Evolutionary conservation across 2,113 vertebrate species (phyloP).

Genomic region (Rhineura floridana): DNA sequence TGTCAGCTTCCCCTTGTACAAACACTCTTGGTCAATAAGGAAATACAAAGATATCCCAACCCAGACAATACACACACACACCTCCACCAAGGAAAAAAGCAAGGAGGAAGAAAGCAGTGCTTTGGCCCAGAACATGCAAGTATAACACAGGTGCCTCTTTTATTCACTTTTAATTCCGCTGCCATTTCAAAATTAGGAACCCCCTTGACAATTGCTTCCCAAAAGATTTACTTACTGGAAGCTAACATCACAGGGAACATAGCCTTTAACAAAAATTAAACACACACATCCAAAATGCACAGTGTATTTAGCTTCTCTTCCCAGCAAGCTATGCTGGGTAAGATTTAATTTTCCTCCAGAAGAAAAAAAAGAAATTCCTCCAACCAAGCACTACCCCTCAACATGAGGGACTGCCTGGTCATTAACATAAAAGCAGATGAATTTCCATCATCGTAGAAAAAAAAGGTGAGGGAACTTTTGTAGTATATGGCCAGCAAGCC

Average conservation of each 20-base stretch:
- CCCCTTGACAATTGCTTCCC: slow-evolving; percentile 26
- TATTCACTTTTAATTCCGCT: slow-evolving; percentile 61
- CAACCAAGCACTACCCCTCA: slow-evolving; percentile 66
- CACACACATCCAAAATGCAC: slow-evolving; percentile 22
- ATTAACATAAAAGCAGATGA: slow-evolving; percentile 41
- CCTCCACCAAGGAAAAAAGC: not conserved
- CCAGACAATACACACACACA: not conserved
- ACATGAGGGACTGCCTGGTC: slow-evolving; percentile 59
- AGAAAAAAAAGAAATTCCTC: slow-evolving; percentile 30
- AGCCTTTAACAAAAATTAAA: slow-evolving; percentile 56
- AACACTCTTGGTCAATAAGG: slow-evolving; percentile 9
- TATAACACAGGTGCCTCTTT: not conserved
- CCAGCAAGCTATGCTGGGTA: slow-evolving; percentile 49
- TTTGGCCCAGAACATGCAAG: slow-evolving; percentile 27
- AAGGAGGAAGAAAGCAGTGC: slow-evolving; percentile 20
- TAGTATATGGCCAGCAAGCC: slow-evolving; percentile 51
- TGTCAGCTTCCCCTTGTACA: not conserved
- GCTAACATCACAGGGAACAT: slow-evolving; percentile 7
- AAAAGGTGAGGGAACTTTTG: slow-evolving; percentile 52
- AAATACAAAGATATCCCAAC: not conserved
- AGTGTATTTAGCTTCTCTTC: slow-evolving; percentile 54
- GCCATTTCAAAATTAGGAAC: slow-evolving; percentile 47
- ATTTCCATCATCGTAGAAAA: slow-evolving; percentile 47
- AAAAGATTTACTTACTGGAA: slow-evolving; percentile 35
- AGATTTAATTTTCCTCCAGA: slow-evolving; percentile 49